A percentile compares a stretch with the other conserved stretches of the same genome.
These are phyloP conservation scores for Thymelicus sylvestris DNA, from an alignment of 2,888 invertebrate genomes.

Conservation along the genomic window DNA sequence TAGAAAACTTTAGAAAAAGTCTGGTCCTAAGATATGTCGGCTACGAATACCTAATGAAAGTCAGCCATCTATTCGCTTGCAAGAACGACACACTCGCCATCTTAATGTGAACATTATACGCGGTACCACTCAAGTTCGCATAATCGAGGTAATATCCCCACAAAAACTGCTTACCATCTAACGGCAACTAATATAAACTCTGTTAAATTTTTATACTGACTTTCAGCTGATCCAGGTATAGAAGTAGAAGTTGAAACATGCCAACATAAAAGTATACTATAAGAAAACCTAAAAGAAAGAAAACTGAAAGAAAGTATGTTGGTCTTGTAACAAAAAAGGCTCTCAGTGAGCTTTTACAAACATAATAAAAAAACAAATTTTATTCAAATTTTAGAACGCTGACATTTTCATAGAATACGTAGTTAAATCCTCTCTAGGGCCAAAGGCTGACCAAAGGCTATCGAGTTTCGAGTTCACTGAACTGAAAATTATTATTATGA, in stretches of 20 bases:
- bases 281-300: too few relatives aligned
- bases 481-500: conserved; percentile 58
- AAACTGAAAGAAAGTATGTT: too few relatives aligned
- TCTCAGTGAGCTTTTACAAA: too few relatives aligned
- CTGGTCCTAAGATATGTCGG: neutral
- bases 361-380: neutral
- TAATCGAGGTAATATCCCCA: conserved; percentile 63
- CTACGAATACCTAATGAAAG: conserved; percentile 14
- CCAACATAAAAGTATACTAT: too few relatives aligned
- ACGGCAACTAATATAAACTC: conserved; percentile 40
- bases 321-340: too few relatives aligned
- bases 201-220: conserved; percentile 47
- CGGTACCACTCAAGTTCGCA: conserved; percentile 73
- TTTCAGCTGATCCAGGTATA: neutral
- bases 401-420: conserved; percentile 24
- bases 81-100: conserved; percentile 68
- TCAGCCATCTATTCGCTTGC: conserved; percentile 62
- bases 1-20: neutral
- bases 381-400: neutral
- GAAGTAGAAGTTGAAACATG: too few relatives aligned
- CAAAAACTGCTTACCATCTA: conserved; percentile 68
- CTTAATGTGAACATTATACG: conserved; percentile 83
- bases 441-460: conserved; percentile 73
- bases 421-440: conserved; percentile 56
- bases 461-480: conserved; percentile 76